Evolutionary conservation across 2,888 invertebrate genomes (phyloP).

Genomic region (Chironomus tentans): DNA sequence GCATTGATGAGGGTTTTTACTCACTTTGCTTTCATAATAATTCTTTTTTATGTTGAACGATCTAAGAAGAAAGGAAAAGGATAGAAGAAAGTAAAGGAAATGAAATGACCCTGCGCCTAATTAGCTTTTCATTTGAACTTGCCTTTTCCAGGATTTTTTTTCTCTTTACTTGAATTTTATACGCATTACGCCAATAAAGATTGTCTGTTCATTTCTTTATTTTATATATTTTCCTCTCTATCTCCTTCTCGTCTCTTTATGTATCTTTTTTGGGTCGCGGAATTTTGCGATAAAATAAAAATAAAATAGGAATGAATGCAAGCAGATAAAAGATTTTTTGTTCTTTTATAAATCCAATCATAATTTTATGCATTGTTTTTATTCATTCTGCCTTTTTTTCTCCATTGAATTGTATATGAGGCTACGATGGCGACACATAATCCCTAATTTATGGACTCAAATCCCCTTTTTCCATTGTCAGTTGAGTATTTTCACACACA

Average conservation of each 20-base stretch:
- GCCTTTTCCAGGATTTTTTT: neutral
- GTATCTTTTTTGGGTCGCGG: neutral
- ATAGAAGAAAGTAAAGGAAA: neutral
- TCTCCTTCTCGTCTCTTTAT: neutral
- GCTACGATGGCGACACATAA: neutral
- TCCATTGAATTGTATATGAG: neutral
- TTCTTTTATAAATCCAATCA: constrained; percentile 17
- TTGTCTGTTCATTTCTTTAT: too few relatives aligned
- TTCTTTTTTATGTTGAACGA: too few relatives aligned
- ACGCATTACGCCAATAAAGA: too few relatives aligned
- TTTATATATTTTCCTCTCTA: neutral
- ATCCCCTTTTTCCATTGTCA: constrained; percentile 18
- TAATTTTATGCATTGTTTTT: constrained; percentile 21
- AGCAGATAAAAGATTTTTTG: neutral
- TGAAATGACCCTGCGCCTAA: constrained; percentile 22
- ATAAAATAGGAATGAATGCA: neutral
- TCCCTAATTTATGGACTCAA: constrained; percentile 15
- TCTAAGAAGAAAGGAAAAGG: neutral
- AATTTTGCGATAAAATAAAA: neutral
- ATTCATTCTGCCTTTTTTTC: neutral
- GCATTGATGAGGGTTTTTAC: constrained; percentile 17
- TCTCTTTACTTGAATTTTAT: neutral
- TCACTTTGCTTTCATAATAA: neutral
- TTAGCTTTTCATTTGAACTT: constrained; percentile 22
- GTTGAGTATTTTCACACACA: neutral